Conservation (phyloP, 2,888 invertebrate species). For the Dorcus parallelipipedus region DNA sequence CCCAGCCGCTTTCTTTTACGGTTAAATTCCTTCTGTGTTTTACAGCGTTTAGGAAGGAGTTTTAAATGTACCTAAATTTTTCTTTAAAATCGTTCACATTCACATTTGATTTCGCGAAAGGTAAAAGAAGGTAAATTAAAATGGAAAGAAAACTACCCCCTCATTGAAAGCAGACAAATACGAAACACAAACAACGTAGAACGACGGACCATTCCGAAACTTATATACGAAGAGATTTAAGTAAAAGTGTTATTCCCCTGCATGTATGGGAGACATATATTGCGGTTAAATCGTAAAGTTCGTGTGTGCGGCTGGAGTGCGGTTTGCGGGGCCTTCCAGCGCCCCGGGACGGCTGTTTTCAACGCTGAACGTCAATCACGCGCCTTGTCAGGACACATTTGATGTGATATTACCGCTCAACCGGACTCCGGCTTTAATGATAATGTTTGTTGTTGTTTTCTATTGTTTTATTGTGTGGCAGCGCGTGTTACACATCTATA, state of each 20-base stretch:
- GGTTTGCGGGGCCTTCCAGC: constrained; percentile 25
- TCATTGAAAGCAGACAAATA: too few species aligned
- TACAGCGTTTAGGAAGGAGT: too few species aligned
- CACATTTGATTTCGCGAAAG: too few species aligned
- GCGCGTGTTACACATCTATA: constrained; percentile 20
- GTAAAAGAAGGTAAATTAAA: too few species aligned
- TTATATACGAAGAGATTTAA: neutral
- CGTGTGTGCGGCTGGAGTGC: constrained; percentile 19
- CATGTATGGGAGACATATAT: constrained; percentile 23
- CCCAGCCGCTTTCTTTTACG: too few species aligned
- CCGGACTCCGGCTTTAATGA: constrained; percentile 26
- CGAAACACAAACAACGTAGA: too few species aligned
- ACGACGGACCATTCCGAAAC: too few species aligned
- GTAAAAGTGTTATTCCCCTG: neutral
- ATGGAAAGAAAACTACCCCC: too few species aligned
- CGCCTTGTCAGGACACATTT: constrained; percentile 23
- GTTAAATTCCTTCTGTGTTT: too few species aligned
- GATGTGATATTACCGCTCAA: constrained; percentile 23
- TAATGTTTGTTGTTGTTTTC: constrained; percentile 29
- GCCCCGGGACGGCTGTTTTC: constrained; percentile 23
- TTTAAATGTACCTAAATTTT: too few species aligned
- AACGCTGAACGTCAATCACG: constrained; percentile 24
- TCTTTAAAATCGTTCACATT: too few species aligned
- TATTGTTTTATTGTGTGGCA: constrained; percentile 12
- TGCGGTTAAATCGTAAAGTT: constrained; percentile 26